Evolutionary conservation across 1,140 invertebrate genomes (phyloP).

Genomic region (Bombyx mori): DNA sequence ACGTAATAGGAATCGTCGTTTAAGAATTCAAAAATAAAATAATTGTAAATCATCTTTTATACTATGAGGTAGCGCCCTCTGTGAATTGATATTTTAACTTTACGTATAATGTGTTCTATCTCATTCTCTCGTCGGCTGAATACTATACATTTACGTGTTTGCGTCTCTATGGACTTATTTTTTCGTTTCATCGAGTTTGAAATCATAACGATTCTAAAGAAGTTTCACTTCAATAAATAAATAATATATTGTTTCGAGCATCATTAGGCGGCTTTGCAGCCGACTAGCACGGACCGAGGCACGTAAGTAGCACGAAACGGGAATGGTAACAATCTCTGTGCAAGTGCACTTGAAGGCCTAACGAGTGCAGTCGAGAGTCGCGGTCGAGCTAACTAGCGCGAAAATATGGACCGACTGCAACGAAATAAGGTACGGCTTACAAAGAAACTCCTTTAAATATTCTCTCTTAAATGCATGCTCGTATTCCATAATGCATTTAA

Average conservation of each 20-base stretch:
- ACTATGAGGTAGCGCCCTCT: too few species aligned
- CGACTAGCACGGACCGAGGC: not conserved
- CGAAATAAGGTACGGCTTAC: conserved; percentile 1
- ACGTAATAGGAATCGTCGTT: not conserved
- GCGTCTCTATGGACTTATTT: too few species aligned
- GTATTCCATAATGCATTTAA: too few species aligned
- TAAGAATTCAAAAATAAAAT: not conserved
- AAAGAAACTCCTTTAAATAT: too few species aligned
- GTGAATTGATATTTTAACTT: too few species aligned
- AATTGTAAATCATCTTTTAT: too few species aligned
- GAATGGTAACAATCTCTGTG: conserved; percentile 40
- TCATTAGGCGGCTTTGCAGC: conserved; percentile 20
- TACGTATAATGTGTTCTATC: too few species aligned
- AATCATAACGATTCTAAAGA: too few species aligned
- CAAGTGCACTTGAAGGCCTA: conserved; percentile 34
- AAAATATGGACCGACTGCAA: conserved; percentile 6
- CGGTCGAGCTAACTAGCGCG: conserved; percentile 31
- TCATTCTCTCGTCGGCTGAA: too few species aligned
- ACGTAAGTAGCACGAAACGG: conserved; percentile 12
- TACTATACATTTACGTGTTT: too few species aligned
- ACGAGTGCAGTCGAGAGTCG: conserved; percentile 41
- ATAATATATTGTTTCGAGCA: conserved; percentile 14
- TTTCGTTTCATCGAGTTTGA: too few species aligned
- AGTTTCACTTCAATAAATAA: not conserved
- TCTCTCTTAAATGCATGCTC: too few species aligned